phyloP scores from a whole-genome alignment of 2,113 vertebrate genomes.

The Cyrtonyx montezumae region DNA sequence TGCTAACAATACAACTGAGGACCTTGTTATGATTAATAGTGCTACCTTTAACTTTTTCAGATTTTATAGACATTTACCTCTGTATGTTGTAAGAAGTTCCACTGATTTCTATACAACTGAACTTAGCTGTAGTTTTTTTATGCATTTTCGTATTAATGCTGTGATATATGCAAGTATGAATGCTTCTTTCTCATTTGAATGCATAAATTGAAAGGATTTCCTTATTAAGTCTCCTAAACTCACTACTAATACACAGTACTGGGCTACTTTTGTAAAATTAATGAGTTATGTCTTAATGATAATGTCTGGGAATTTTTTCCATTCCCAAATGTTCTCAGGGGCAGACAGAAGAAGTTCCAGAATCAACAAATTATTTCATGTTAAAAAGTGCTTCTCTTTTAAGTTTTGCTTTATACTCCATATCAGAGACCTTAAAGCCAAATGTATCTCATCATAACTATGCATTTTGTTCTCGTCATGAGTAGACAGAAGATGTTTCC shows the following conservation, averaged over 20 bases:
- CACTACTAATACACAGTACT: not conserved
- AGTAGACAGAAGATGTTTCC: not conserved
- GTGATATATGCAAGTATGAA: not conserved
- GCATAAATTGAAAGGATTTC: not conserved
- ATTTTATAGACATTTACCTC: not conserved
- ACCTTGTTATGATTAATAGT: not conserved
- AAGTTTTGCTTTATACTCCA: not conserved
- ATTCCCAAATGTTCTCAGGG: not conserved
- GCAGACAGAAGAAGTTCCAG: not conserved
- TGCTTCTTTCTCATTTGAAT: not conserved
- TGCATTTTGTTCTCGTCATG: not conserved
- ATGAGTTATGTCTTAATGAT: not conserved
- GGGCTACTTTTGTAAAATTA: not conserved
- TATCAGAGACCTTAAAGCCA: not conserved
- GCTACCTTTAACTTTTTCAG: not conserved
- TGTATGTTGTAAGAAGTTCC: not conserved
- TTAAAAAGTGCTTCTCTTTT: not conserved
- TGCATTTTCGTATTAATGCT: not conserved
- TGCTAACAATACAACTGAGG: not conserved
- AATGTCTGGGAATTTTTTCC: not conserved
- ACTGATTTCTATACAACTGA: not conserved
- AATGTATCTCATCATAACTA: not conserved
- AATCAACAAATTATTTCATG: not conserved
- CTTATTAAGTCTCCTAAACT: not conserved
- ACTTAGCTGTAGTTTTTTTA: not conserved